Base-by-base conservation (phyloP, 2,113 vertebrate genomes). In the Passer domesticus region DNA sequence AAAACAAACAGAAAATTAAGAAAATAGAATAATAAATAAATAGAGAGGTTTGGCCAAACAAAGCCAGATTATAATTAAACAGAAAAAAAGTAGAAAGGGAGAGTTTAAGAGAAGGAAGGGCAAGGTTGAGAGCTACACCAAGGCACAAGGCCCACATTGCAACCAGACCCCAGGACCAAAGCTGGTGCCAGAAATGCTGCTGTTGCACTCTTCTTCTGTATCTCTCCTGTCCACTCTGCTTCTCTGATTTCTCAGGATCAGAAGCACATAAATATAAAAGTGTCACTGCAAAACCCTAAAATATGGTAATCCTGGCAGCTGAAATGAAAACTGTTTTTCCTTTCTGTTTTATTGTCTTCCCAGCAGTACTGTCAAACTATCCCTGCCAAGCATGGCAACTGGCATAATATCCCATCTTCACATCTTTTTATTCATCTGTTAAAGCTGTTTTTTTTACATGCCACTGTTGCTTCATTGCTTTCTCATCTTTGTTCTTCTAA, bases 311-410 rank as follows among this genome's bases (percentile, higher is more conserved):
- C 41, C 70, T 76, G 85, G 75, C 70, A 96, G 18, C 50, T 80
- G 72, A 96, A 93, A 79, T 43, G 21, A 93, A 88, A 90, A 90
- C n/a, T 66, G 30, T 58, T 87, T 87, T 49, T 91, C 41, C n/a
- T 93, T 93, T 91, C 59, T 76, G n/a, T 19, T 90, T 85, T 83
- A 78, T 86, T 93, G 82, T 90, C 75, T 67, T 93, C 90, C 37
- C 72, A 69, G 79, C 13, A 90, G 55, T 62, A 83, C 62, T 69
- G 67, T 83, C 55, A 93, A 90, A 88, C 50, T 77, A 66, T 35
- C 47, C 43, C 59, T 86, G 82, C 90, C 79, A 93, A 86, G 50
- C 53, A 83, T 62, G 25, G 79, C 2, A 2, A 88, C 31, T 92
- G 59, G 67, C 41, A 53, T 60, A 90, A 79, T 73, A 91, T 49